A percentile compares a stretch with the other conserved stretches of the same genome.
Evolutionary conservation across 2,113 vertebrate species (phyloP).

Genomic region (Ictidomys tridecemlineatus): DNA sequence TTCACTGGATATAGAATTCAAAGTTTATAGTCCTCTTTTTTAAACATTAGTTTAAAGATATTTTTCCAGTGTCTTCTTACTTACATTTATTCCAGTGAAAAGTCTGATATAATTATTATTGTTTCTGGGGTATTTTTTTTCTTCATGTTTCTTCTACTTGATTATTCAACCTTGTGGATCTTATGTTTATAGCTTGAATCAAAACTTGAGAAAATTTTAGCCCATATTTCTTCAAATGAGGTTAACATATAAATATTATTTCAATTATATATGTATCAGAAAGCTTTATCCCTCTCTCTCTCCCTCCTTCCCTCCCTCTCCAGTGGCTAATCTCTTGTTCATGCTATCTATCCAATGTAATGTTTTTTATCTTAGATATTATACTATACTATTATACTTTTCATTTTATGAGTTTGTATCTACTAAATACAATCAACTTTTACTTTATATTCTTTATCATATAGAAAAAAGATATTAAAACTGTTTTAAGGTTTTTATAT

Average conservation of each 20-base stretch:
- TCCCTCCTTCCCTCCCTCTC: background rate
- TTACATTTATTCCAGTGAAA: background rate
- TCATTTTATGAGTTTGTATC: background rate
- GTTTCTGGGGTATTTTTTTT: background rate
- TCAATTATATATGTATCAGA: too few species aligned
- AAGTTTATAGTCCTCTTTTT: background rate
- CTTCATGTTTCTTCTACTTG: background rate
- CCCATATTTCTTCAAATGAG: background rate
- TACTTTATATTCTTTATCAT: background rate
- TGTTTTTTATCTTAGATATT: background rate
- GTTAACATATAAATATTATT: too few species aligned
- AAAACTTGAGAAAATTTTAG: background rate
- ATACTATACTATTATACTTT: background rate
- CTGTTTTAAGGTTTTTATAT: background rate
- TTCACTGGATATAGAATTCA: background rate
- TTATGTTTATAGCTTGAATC: background rate
- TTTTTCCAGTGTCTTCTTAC: background rate
- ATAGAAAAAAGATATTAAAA: background rate
- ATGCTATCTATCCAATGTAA: background rate
- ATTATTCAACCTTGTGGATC: background rate
- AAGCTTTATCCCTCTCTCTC: background rate
- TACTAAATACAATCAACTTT: background rate
- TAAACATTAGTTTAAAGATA: background rate
- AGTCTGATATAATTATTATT: conserved; percentile 14
- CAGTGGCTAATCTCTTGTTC: background rate